These are phyloP conservation scores for Antechinus stuartii DNA, from an alignment of 2,113 vertebrate genomes.

Conservation along the genomic window DNA sequence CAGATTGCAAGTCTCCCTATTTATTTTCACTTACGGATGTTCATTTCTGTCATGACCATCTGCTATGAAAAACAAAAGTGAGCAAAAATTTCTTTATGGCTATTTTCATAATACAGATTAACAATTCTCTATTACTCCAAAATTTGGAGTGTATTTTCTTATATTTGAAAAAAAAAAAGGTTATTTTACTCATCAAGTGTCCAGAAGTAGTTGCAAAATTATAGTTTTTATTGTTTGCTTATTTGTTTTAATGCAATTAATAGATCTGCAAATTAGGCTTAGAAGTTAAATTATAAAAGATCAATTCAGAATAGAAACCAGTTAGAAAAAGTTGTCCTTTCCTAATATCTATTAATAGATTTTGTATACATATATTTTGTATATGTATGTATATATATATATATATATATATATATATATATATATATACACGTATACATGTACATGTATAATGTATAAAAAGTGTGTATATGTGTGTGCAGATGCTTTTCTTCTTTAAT, in stretches of 20 bases:
- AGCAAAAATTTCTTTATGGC: neutral
- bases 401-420: too few species aligned
- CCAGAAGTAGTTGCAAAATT: neutral
- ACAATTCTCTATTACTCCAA: neutral
- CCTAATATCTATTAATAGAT: neutral
- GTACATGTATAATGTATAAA: too few species aligned
- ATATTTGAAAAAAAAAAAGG: neutral
- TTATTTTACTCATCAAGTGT: neutral
- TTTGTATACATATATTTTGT: neutral
- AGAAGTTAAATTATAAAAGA: neutral
- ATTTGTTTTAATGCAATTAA: neutral
- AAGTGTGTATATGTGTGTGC: neutral
- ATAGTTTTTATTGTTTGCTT: neutral
- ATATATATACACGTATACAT: neutral
- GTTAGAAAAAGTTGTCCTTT: neutral
- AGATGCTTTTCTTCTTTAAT: neutral
- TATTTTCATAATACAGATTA: neutral
- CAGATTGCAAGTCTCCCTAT: neutral
- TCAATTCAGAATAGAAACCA: neutral
- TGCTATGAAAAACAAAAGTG: neutral
- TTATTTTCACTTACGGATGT: neutral
- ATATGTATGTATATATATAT: too few species aligned
- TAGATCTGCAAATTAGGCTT: neutral
- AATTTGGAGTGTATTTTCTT: neutral
- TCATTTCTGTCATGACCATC: neutral